phyloP scores from a whole-genome alignment of 2,797 vertebrate species.

The Micropoecilia bifurca region DNA sequence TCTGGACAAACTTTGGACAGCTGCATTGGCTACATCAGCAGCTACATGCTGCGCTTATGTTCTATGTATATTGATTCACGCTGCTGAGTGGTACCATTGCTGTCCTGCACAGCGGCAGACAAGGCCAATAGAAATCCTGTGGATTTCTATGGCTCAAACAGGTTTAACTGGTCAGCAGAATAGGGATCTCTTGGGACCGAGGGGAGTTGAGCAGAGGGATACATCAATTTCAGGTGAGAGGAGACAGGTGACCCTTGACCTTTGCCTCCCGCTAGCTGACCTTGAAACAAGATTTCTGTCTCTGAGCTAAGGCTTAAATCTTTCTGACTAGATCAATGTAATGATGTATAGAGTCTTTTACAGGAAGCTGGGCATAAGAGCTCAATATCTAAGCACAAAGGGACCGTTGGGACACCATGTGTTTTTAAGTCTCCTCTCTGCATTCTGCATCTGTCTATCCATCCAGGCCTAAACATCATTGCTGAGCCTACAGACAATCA shows the following conservation, averaged over 20 bases:
- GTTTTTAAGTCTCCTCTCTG: constrained; percentile 48
- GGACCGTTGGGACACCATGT: constrained; percentile 49
- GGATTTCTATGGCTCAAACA: constrained; percentile 71
- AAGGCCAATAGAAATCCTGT: constrained; percentile 67
- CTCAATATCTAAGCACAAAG: constrained; percentile 71
- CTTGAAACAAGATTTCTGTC: constrained; percentile 72
- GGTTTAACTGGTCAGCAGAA: constrained; percentile 80
- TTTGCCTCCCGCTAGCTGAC: constrained; percentile 64
- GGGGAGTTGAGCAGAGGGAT: constrained; percentile 49
- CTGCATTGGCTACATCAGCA: constrained; percentile 56
- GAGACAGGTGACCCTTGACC: constrained; percentile 70
- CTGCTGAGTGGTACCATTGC: constrained; percentile 55
- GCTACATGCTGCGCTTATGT: constrained; percentile 59
- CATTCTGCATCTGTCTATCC: constrained; percentile 19
- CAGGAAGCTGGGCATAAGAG: constrained; percentile 56
- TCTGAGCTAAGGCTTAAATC: constrained; percentile 62
- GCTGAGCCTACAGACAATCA: neutral
- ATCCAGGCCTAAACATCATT: neutral
- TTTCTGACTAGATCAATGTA: constrained; percentile 72
- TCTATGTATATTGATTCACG: constrained; percentile 73
- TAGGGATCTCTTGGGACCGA: constrained; percentile 46
- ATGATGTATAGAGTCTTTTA: constrained; percentile 74
- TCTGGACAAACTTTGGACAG: constrained; percentile 57
- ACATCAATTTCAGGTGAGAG: constrained; percentile 75
- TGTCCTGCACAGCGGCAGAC: constrained; percentile 69